Evolutionary conservation across 2,797 vertebrate genomes (phyloP).

Genomic region (Threskiornis aethiopicus): DNA sequence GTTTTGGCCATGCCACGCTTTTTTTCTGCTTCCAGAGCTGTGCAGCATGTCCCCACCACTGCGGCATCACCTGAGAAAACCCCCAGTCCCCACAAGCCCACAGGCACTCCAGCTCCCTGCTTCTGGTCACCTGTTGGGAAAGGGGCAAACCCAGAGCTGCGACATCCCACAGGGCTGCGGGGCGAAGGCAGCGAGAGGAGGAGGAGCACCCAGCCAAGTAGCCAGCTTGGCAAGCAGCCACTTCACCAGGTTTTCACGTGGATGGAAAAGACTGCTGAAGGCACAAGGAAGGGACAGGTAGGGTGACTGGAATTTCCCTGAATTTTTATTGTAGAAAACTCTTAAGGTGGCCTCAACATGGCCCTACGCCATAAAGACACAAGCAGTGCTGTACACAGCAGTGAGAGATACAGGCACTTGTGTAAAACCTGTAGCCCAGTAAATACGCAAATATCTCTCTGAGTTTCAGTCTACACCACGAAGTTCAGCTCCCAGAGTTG

Average conservation of each 20-base stretch:
- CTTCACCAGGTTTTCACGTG: neutral
- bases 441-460: neutral
- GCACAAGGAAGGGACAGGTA: neutral
- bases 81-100: neutral
- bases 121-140: neutral
- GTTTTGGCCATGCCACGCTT: neutral
- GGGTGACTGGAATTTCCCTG: neutral
- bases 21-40: neutral
- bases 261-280: neutral
- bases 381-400: neutral
- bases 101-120: neutral
- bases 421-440: neutral
- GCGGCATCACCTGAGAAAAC: neutral
- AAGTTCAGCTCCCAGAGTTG: neutral
- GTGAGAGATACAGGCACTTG: neutral
- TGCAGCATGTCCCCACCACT: neutral
- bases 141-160: neutral
- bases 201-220: accelerated
- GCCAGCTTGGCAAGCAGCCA: neutral
- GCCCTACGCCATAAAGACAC: neutral
- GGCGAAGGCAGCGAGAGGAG: accelerated
- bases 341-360: neutral
- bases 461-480: neutral
- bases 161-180: accelerated
- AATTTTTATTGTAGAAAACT: neutral